These are phyloP conservation scores for Diaperis boleti DNA, from an alignment of 2,888 invertebrate species.

Conservation along the genomic window DNA sequence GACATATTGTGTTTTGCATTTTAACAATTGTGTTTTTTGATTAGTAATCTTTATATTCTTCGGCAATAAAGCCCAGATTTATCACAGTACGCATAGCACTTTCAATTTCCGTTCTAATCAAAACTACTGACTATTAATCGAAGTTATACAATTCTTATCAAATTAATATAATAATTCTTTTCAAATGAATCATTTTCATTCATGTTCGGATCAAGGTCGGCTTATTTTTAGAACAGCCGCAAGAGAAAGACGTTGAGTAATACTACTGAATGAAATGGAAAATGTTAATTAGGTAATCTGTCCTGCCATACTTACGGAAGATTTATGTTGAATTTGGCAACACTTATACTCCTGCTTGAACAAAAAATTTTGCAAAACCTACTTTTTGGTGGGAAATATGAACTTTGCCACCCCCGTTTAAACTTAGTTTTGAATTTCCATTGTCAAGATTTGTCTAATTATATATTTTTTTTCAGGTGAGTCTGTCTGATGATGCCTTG, in stretches of 20 bases:
- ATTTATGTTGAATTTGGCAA: conserved; percentile 26
- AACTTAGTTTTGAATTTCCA: background rate
- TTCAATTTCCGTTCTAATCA: background rate
- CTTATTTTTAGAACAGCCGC: conserved; percentile 29
- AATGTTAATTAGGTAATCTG: conserved; percentile 26
- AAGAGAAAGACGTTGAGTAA: conserved; percentile 27
- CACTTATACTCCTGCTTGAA: conserved; percentile 5
- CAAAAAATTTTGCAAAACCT: conserved; percentile 3
- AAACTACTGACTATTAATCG: conserved; percentile 2
- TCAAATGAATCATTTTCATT: conserved; percentile 18
- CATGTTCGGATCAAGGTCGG: conserved; percentile 29
- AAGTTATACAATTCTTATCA: conserved; percentile 13
- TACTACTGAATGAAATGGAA: conserved; percentile 22
- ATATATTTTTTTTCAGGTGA: conserved; percentile 30
- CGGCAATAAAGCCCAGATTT: background rate
- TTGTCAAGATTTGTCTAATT: conserved; percentile 20
- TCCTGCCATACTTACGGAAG: conserved; percentile 4
- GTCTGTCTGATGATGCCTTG: background rate
- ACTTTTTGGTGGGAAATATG: background rate
- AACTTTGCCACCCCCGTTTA: background rate
- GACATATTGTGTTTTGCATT: no score
- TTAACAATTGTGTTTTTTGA: no score
- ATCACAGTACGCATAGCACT: background rate
- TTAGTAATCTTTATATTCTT: no score
- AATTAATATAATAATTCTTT: conserved; percentile 12